These are phyloP conservation scores for Theristicus caerulescens DNA, from an alignment of 2,113 vertebrate species.

Conservation along the genomic window DNA sequence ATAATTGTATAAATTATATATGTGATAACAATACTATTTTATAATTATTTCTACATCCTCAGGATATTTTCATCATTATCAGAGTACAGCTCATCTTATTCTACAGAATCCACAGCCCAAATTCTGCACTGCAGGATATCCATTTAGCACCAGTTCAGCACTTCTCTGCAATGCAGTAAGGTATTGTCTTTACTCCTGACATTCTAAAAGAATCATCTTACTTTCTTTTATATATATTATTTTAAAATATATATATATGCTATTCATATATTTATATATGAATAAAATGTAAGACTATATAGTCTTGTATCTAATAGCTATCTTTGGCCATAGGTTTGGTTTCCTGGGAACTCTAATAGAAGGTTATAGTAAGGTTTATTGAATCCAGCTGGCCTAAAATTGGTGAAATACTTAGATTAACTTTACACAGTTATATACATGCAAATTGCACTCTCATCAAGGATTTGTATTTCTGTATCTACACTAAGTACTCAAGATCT, in stretches of 20 bases:
- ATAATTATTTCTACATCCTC: background rate
- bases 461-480: background rate
- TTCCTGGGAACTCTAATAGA: background rate
- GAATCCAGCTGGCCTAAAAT: background rate
- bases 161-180: background rate
- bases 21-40: background rate
- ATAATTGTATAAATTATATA: background rate
- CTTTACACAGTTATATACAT: background rate
- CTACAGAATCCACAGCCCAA: background rate
- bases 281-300: background rate
- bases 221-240: background rate
- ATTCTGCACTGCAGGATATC: background rate
- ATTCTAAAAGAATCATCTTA: background rate
- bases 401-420: background rate
- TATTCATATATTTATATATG: background rate
- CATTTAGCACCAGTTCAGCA: background rate
- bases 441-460: background rate
- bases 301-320: background rate
- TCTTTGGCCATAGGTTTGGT: background rate
- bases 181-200: background rate
- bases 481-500: background rate
- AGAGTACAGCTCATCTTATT: background rate
- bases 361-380: background rate
- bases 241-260: background rate
- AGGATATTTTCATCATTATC: background rate